Evolutionary conservation across 92 coral and sea anemone species (phyloP).

Genomic region (Epizoanthus rinbou): DNA sequence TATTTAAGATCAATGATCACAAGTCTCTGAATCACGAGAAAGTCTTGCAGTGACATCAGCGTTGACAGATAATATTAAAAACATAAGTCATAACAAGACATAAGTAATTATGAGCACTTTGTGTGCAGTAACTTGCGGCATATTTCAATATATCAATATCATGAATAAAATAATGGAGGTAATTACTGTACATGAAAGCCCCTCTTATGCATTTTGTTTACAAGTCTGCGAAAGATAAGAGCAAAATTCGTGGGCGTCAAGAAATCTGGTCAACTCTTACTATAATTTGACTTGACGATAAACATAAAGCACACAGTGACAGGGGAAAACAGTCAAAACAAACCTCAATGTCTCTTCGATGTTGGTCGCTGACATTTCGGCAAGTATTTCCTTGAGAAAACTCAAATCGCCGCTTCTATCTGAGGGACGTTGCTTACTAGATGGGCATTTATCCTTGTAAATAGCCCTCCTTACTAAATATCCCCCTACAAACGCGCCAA

Average conservation of each 20-base stretch:
- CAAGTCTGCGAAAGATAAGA: background rate
- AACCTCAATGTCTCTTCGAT: constrained; percentile 76
- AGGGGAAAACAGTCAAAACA: background rate
- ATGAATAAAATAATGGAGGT: too few relatives aligned
- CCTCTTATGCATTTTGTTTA: background rate
- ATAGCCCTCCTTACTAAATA: constrained; percentile 78
- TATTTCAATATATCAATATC: background rate
- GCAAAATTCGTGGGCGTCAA: constrained; percentile 6
- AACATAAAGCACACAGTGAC: background rate
- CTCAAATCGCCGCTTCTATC: constrained; percentile 48
- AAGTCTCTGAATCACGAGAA: background rate
- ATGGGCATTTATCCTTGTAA: constrained; percentile 16
- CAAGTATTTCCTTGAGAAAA: constrained; percentile 62
- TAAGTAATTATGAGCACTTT: background rate
- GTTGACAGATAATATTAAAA: background rate
- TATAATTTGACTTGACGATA: background rate
- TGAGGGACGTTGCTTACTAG: background rate
- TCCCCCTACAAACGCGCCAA: constrained; percentile 75
- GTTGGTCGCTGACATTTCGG: constrained; percentile 70
- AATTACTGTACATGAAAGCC: background rate
- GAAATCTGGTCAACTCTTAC: background rate
- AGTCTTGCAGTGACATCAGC: background rate
- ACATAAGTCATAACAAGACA: background rate
- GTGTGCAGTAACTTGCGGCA: background rate
- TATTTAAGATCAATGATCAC: background rate